Conservation (phyloP, 2,888 invertebrate species). For the Corbicula japonica region DNA sequence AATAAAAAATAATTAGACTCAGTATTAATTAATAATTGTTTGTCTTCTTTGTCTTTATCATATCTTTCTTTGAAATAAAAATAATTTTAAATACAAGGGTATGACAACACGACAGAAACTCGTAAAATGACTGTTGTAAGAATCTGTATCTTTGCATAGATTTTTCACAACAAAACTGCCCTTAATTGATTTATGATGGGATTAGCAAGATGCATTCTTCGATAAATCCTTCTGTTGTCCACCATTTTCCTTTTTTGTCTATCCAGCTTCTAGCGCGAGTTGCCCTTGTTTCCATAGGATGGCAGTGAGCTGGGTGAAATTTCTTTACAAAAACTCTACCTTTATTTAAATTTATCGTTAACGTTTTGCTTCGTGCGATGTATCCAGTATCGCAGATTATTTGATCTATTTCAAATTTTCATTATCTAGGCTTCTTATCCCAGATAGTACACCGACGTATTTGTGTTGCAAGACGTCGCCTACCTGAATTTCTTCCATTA, state of each 20-base stretch:
- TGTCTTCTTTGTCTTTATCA: too few relatives aligned
- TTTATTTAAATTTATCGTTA: constrained; percentile 10
- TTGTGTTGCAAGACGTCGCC: constrained; percentile 10
- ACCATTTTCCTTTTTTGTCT: constrained; percentile 12
- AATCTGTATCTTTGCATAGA: too few relatives aligned
- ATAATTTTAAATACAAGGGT: too few relatives aligned
- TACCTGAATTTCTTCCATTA: neutral
- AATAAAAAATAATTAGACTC: too few relatives aligned
- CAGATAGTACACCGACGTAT: neutral
- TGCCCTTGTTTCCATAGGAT: neutral
- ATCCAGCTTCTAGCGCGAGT: neutral
- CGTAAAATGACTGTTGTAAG: too few relatives aligned
- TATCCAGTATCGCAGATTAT: neutral
- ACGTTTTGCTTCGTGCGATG: neutral
- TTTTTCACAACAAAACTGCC: too few relatives aligned
- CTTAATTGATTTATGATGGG: too few relatives aligned
- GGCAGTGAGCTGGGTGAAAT: constrained; percentile 24
- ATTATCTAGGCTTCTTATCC: neutral
- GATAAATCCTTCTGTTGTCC: constrained; percentile 20
- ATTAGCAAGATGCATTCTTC: constrained; percentile 21
- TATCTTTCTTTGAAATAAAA: too few relatives aligned
- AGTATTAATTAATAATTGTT: too few relatives aligned
- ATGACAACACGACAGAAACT: too few relatives aligned
- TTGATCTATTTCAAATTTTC: constrained; percentile 12
- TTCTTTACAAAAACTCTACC: neutral